Percentiles rank a stretch among this genome's conserved stretches.
Conservation (phyloP, 2,888 invertebrate species). For the Phyto melanocephala region DNA sequence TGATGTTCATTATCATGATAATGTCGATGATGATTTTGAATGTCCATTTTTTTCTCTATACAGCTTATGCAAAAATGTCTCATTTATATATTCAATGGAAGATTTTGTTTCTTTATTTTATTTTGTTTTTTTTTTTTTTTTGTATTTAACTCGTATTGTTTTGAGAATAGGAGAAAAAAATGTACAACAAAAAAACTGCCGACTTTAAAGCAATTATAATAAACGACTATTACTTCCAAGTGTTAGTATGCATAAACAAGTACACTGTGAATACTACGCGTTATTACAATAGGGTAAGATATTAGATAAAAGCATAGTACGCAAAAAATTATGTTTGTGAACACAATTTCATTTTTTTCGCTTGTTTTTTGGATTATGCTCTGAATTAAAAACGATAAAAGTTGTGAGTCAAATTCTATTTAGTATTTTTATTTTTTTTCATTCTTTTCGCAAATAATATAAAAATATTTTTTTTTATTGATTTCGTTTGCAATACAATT, state of each 20-base stretch:
- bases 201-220: slow-evolving; percentile 46
- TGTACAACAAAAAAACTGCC: background rate
- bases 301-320: too few species aligned
- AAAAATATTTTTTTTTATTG: too few species aligned
- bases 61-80: slow-evolving; percentile 16
- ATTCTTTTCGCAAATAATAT: too few species aligned
- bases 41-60: background rate
- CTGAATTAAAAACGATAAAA: too few species aligned
- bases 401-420: too few species aligned
- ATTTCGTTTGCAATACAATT: too few species aligned
- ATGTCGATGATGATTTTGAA: background rate
- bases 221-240: slow-evolving; percentile 31
- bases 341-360: too few species aligned
- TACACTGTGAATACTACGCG: background rate
- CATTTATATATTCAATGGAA: background rate
- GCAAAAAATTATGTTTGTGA: too few species aligned
- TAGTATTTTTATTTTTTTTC: too few species aligned
- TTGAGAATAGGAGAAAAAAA: background rate
- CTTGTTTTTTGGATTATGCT: too few species aligned
- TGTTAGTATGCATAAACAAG: background rate
- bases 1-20: slow-evolving; percentile 30
- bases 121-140: background rate
- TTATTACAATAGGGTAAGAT: background rate
- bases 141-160: background rate
- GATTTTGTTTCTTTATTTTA: background rate